Base-by-base conservation (phyloP, 2,797 vertebrate genomes). In the Gambusia yucatana region DNA sequence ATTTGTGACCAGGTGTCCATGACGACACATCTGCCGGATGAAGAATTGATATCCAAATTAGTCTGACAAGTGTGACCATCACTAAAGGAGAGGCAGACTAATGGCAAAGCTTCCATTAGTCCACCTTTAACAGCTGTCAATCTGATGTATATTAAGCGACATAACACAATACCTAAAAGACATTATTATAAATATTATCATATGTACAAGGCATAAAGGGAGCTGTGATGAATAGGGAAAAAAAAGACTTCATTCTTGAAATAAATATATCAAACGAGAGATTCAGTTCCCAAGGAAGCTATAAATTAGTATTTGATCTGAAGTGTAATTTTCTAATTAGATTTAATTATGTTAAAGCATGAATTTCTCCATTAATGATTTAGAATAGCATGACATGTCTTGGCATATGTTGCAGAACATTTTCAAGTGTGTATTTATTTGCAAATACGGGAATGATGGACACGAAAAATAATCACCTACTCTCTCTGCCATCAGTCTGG, bases 11-110 rank as follows among this genome's bases (percentile, higher is more conserved):
- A 47, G 71, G 33, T 79, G 43, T 73, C 20, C n/a, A 74, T 67
- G 44, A 43, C 50, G 72, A 79, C 30, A 16, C 63, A 50, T 78
- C 75, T 76, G 47, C 67, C 63, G 55, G 50, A 75, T 83, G 65
- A 77, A 79, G 65, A 77, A 61, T 77, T 67, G 61, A 10, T 61
- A 39, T 75, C 14, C 74, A 85, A 83, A 85, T 74, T 6, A 78
- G 43, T 73, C 67, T 75, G 81, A 77, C 73, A 87, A 74, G 78
- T 44, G 20, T 76, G 73, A 70, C 33, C 20, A 30, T 79, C 76
- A 72, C 73, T 50, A 82, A 87, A 75, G 75, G 39, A 72, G 16
- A 57, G 47, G 78, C 30, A 50, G 52, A 77, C 65, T 83, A 70
- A 28, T 2, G 46, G 41, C 16, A 20, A 57, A 5, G 36, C 72